Base-by-base conservation (phyloP, 2,113 vertebrate species). In the Serilophus lunatus region DNA sequence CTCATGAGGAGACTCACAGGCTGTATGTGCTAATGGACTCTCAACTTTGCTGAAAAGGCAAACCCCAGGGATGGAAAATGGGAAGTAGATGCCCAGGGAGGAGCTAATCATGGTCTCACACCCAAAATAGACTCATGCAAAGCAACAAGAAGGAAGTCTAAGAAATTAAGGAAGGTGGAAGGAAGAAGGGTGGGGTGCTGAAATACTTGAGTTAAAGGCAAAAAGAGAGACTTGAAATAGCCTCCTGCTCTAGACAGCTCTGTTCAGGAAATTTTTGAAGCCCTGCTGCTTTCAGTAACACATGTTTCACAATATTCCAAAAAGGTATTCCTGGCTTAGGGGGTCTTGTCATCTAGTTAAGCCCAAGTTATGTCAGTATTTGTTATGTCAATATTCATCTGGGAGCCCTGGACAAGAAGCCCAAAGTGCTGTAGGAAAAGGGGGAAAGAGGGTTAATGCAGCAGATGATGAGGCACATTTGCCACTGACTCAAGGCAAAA, bases 141-240 rank as follows among this genome's bases (percentile, higher is more conserved):
- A 65, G 87, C 86, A 90, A 50, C 36, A 20, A 95, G 93, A 93
- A 96, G 96, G 96, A 97, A 97, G 96, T 94, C 81, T 85, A 66
- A 94, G 94, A 96, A 96, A 94, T 92, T 57, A 94, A 96, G 95
- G 95, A 97, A 97, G 90, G 93, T 96, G 96, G 96, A 97, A 97
- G 97, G 94, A 97, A 97, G 89, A 84, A 88, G 77, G 71, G 94
- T 95, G 93, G 93, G 42, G 95, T 90, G 86, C 82, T 95, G 77
- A 94, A 90, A 92, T 92, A 94, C 93, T 38, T 92, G 94, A 80
- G 88, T 97, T 89, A 95, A 92, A 96, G 86, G 94, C 90, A 68
- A 78, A 56, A 56, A 68, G 70, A 53, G 49, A 63, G 57, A 35
- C 78, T 75, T 40, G 49, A 86, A 95, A 94, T 92, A 95, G 22